Percentiles rank a stretch among this genome's conserved stretches.
These are phyloP conservation scores for Crambe crambe DNA, from an alignment of 37 sponge, comb jelly and placozoan genomes.

Conservation along the genomic window DNA sequence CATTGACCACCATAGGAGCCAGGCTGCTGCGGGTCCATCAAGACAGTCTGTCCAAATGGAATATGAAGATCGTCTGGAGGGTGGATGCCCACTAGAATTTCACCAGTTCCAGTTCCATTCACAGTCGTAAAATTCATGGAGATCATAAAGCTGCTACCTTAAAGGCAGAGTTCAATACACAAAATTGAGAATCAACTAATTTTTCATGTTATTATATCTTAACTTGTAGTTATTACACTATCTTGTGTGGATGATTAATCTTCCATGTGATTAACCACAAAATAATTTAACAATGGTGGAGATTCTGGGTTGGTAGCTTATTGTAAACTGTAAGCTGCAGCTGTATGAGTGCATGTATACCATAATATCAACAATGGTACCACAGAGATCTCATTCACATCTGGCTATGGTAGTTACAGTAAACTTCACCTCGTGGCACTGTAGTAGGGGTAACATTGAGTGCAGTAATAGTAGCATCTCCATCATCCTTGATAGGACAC, in stretches of 20 bases:
- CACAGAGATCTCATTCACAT: too few relatives aligned
- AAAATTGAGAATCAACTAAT: too few relatives aligned
- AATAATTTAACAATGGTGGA: too few relatives aligned
- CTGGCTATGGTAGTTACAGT: too few relatives aligned
- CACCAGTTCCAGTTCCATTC: conserved; percentile 90
- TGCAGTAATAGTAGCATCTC: conserved; percentile 73
- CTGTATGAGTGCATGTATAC: too few relatives aligned
- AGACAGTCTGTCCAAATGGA: conserved; percentile 59
- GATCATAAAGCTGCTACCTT: conserved; percentile 59
- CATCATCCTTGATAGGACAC: conserved; percentile 75
- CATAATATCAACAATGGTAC: neutral
- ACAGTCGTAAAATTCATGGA: conserved; percentile 35
- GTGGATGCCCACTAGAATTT: conserved; percentile 49
- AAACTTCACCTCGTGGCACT: conserved; percentile 76
- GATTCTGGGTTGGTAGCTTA: too few relatives aligned
- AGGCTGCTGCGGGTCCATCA: conserved; percentile 35
- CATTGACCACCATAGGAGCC: conserved; percentile 43
- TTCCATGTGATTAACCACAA: too few relatives aligned
- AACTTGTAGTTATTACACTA: too few relatives aligned
- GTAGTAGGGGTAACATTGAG: conserved; percentile 52
- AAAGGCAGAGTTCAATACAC: too few relatives aligned
- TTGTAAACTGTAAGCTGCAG: too few relatives aligned
- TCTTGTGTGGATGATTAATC: too few relatives aligned
- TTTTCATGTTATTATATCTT: too few relatives aligned
- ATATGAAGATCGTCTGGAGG: conserved; percentile 83